These are phyloP conservation scores for Kuschelorhynchus macadamiae DNA, from an alignment of 2,888 invertebrate species.

Conservation along the genomic window DNA sequence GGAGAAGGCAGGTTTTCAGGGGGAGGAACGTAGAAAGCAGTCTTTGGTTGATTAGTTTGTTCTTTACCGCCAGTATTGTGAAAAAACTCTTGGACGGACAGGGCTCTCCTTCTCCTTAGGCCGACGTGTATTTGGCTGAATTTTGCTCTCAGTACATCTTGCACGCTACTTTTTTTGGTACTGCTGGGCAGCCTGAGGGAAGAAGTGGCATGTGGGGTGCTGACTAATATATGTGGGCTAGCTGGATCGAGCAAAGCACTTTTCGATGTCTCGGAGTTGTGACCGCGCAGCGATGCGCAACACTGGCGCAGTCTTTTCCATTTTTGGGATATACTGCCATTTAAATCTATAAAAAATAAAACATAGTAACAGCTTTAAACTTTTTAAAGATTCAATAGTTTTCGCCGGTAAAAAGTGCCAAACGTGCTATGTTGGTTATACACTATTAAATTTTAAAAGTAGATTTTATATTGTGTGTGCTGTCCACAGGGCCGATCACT, in stretches of 20 bases:
- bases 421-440: too few relatives aligned
- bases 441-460: too few relatives aligned
- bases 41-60: constrained; percentile 67
- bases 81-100: constrained; percentile 80
- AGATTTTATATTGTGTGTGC: too few relatives aligned
- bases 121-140: constrained; percentile 81
- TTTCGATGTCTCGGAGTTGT: constrained; percentile 69
- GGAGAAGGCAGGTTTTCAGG: constrained; percentile 44
- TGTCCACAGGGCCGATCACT: too few relatives aligned
- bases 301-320: constrained; percentile 81
- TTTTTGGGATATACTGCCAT: constrained; percentile 81
- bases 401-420: too few relatives aligned
- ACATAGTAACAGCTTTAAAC: too few relatives aligned
- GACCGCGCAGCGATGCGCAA: constrained; percentile 72
- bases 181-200: constrained; percentile 70
- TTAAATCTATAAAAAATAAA: constrained; percentile 74
- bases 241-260: constrained; percentile 73
- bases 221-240: constrained; percentile 67
- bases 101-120: constrained; percentile 75
- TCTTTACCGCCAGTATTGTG: constrained; percentile 62
- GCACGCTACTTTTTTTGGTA: constrained; percentile 71
- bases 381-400: too few relatives aligned
- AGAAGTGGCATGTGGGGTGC: constrained; percentile 65
- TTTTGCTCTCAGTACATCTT: constrained; percentile 76
- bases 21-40: constrained; percentile 78